phyloP scores from a whole-genome alignment of 2,797 vertebrate species.

The Dryobates pubescens region DNA sequence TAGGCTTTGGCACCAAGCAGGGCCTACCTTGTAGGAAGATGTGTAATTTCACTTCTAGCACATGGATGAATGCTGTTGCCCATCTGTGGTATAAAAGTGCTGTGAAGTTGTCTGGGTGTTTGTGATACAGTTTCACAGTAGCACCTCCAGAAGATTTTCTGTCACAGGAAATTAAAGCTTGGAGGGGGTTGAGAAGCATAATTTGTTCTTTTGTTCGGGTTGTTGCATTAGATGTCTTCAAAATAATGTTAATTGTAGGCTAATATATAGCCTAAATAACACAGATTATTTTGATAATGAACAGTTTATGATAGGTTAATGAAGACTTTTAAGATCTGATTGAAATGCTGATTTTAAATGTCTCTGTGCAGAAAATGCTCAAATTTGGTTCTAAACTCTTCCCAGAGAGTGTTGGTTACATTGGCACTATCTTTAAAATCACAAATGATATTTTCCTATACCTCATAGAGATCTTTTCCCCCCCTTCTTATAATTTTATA shows the following conservation, averaged over 20 bases:
- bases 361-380: background rate
- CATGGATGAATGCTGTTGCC: background rate
- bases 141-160: background rate
- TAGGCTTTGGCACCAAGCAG: background rate
- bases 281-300: background rate
- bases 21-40: background rate
- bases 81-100: background rate
- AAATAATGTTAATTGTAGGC: background rate
- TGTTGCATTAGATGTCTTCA: background rate
- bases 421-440: background rate
- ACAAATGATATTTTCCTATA: background rate
- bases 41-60: background rate
- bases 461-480: background rate
- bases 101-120: background rate
- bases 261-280: background rate
- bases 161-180: background rate
- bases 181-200: background rate
- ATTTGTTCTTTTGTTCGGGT: background rate
- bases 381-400: background rate
- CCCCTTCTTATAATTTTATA: background rate
- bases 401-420: background rate
- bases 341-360: background rate
- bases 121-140: background rate
- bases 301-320: background rate
- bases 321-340: background rate